Evolutionary conservation across 1,140 invertebrate genomes (phyloP), one percentile per base, ranked within the genome.

Genomic region (Oncopodura yosiiana): DNA sequence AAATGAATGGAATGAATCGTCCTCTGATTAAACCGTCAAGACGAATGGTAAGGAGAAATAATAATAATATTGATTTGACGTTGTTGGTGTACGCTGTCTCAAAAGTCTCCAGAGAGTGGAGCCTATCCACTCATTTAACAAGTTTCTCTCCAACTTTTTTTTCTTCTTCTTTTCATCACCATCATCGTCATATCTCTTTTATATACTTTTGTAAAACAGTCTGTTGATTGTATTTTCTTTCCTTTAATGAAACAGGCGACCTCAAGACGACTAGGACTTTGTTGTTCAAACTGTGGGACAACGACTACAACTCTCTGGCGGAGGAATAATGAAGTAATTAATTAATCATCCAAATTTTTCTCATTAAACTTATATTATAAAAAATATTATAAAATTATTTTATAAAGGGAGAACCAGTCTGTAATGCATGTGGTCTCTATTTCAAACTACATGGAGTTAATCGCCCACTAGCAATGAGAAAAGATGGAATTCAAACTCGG

Each of bases 1-100:
- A 92, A 81, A 89, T 92, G 82, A 94, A 94, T 75, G 86, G 88
- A 73, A 87, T 87, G 81, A 88, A 89, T 78, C 79, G 87, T 66
- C 86, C 87, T 56, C 76, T 89, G 64, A 80, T 85, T 62, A 87
- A 86, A 77, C 86, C 84, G 74, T 81, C 85, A 69, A 79, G 85
- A 75, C 80, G 86, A 78, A 79, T 86, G 85, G 86, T 89, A 86
- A 83, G 45, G 21, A 26, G 36, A 51, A 9, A 29, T 32, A n/a
- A 21, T 19, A 14, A 49, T 6, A 30, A 36, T 37, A 23, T 38
- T 30, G 11, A 48, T 48, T 38, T n/a, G 1, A 21, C 6, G 8
- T 21, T 18, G 32, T 36, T 38, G 24, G 24, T 38, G 36, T 29
- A 14, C 8, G 30, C 8, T 36, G 46, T 29, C 18, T 49, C 32